These are phyloP conservation scores for Laupala kohalensis DNA, from an alignment of 1,140 invertebrate genomes.

Conservation along the genomic window DNA sequence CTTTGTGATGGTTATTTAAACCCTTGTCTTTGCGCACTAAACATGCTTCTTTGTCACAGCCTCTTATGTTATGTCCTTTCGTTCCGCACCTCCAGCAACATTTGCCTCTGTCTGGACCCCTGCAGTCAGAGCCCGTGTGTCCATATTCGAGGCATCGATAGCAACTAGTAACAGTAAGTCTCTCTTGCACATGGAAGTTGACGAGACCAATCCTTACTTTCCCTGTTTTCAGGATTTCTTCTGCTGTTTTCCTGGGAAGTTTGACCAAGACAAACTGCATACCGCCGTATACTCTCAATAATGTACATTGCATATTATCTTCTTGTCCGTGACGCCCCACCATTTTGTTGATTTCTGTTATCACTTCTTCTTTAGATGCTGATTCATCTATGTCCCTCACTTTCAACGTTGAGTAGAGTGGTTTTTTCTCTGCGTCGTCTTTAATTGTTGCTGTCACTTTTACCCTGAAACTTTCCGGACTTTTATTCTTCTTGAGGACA, in stretches of 20 bases:
- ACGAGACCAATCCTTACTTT: too few relatives aligned
- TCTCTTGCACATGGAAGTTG: too few relatives aligned
- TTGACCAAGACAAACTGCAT: background rate
- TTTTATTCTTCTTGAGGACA: background rate
- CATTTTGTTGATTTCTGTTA: background rate
- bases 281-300: background rate
- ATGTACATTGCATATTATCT: background rate
- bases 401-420: background rate
- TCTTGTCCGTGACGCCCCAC: background rate
- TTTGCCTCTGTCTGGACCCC: too few relatives aligned
- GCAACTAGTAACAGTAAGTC: too few relatives aligned
- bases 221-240: too few relatives aligned
- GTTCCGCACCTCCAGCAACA: too few relatives aligned
- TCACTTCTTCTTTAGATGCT: background rate
- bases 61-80: too few relatives aligned
- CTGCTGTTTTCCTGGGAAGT: background rate
- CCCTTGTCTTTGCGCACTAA: too few relatives aligned
- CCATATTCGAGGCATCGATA: too few relatives aligned
- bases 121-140: too few relatives aligned
- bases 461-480: background rate
- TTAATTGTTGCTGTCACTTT: background rate
- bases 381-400: background rate
- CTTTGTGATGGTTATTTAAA: too few relatives aligned
- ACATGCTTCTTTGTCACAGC: too few relatives aligned
- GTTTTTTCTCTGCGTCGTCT: background rate